Evolutionary conservation across 2,888 invertebrate species (phyloP).

Genomic region (Pammene fasciana): DNA sequence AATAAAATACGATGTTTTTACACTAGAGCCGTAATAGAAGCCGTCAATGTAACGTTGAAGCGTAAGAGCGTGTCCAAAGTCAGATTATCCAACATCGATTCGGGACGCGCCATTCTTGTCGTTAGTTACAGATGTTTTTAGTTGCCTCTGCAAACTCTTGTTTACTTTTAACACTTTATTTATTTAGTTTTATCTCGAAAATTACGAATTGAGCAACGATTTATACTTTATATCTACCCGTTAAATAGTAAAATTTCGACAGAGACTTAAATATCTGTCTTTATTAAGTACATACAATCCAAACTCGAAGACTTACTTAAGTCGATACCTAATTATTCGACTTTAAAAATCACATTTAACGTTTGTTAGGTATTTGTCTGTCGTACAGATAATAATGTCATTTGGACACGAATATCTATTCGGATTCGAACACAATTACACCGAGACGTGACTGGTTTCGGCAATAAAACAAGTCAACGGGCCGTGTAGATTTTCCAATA

Average conservation of each 20-base stretch:
- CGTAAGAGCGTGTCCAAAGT: constrained; percentile 44
- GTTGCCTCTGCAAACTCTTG: constrained; percentile 25
- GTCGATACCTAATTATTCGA: too few species aligned
- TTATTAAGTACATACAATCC: too few species aligned
- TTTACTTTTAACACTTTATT: constrained; percentile 23
- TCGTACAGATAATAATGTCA: constrained; percentile 6
- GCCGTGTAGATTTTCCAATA: neutral
- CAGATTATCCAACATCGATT: constrained; percentile 47
- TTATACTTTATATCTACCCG: neutral
- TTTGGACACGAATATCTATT: constrained; percentile 15
- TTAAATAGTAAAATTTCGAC: neutral
- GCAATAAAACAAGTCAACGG: constrained; percentile 23
- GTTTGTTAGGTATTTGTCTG: constrained; percentile 3
- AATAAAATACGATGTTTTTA: constrained; percentile 15
- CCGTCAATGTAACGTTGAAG: constrained; percentile 30
- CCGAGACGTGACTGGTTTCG: constrained; percentile 23
- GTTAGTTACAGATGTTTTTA: constrained; percentile 50
- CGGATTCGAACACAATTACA: constrained; percentile 10
- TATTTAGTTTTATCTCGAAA: neutral
- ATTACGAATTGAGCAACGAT: neutral
- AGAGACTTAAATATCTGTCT: too few species aligned
- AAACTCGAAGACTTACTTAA: too few species aligned
- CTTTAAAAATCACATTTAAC: constrained; percentile 2
- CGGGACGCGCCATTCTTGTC: constrained; percentile 43
- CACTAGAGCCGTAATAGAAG: constrained; percentile 15